Percentiles rank a stretch among this genome's conserved stretches.
phyloP scores from a whole-genome alignment of 2,797 vertebrate species.

The Gallirallus australis region DNA sequence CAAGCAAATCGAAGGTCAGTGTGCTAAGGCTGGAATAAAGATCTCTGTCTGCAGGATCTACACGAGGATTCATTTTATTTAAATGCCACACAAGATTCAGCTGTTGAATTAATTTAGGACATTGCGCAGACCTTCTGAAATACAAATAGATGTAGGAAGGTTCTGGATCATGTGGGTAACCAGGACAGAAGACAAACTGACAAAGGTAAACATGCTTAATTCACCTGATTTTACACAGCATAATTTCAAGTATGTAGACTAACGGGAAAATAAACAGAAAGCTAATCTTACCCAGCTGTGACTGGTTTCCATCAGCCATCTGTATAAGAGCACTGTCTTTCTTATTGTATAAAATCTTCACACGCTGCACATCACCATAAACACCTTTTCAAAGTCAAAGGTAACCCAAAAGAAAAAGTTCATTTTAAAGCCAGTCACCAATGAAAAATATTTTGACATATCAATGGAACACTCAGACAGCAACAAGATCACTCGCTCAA shows the following conservation, averaged over 20 bases:
- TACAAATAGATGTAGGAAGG: neutral
- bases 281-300: constrained; percentile 91
- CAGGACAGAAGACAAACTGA: neutral
- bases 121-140: neutral
- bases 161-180: neutral
- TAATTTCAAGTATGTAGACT: neutral
- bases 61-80: neutral
- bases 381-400: constrained; percentile 90
- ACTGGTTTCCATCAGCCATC: constrained; percentile 97
- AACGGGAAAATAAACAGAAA: constrained; percentile 5
- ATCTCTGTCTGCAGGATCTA: neutral
- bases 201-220: neutral
- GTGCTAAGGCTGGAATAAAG: neutral
- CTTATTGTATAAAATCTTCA: constrained; percentile 99
- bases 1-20: neutral
- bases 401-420: constrained; percentile 82
- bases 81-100: neutral
- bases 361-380: constrained; percentile 96
- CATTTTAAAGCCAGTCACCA: constrained; percentile 73
- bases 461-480: constrained; percentile 86
- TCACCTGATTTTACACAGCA: neutral
- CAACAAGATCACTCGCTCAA: constrained; percentile 86
- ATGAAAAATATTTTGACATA: constrained; percentile 71
- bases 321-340: constrained; percentile 98
- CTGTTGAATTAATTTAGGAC: neutral